Evolutionary conservation across 2,888 invertebrate species (phyloP), one percentile per base, ranked within the genome.

Genomic region (Drosophila quasianomalipes): DNA sequence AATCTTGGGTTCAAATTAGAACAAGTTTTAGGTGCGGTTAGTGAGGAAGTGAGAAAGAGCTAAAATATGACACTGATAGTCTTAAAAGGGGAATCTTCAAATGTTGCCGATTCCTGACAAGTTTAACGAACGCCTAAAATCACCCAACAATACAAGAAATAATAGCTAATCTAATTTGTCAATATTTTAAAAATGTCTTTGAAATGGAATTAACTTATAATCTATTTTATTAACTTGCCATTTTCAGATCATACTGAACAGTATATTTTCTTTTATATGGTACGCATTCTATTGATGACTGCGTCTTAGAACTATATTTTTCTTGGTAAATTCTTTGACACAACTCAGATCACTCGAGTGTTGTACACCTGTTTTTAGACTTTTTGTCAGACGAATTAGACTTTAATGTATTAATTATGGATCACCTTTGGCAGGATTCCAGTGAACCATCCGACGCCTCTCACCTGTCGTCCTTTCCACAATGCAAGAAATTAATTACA

Each of bases 401-500:
- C 31, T 47, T 63, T 44, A 54, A 37, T 47, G 58, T 67, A 47
- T 59, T 53, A 57, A 59, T 70, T 37, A 59, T 53, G 28, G 26
- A 58, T 67, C 53, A 26, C 28, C 35, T 33, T 67, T 28, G 14
- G 22, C 7, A 33, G n/a, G n/a, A n/a, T n/a, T n/a, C n/a, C n/a
- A n/a, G n/a, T n/a, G 1, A 39, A 39, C 9, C 19, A 52, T 26
- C 26, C 19, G 19, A 4, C 19, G 22, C 51, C 51, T 33, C 39
- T 31, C 39, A 28, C 4, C 35, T 22, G 30, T 26, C 16, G 19
- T 31, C 22, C 22, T 31, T 31, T 30, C 33, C 52, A 41, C n/a
- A 47, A 47, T 57, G 35, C 3, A 69, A 65, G 67, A 86, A 86
- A 78, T 85, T 86, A 85, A 85, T 85, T 86, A 84, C 87, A 85